These are phyloP conservation scores for Drosophila lutescens DNA, from an alignment of 2,888 invertebrate genomes.

Conservation along the genomic window DNA sequence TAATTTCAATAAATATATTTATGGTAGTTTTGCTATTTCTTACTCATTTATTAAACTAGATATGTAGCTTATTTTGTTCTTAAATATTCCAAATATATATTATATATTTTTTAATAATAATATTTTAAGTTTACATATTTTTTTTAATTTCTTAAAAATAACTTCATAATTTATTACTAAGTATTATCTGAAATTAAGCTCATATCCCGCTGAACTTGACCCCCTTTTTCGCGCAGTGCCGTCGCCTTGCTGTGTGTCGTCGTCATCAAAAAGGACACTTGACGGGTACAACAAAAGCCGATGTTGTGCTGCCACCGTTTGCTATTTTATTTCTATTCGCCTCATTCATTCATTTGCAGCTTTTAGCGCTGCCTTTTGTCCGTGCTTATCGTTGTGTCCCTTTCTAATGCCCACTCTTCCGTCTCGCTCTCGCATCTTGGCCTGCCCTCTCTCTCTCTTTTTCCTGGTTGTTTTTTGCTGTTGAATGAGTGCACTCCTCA, in stretches of 20 bases:
- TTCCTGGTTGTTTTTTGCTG: slow-evolving; percentile 2
- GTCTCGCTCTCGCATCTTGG: neutral
- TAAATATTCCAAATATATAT: too few relatives aligned
- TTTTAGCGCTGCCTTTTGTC: slow-evolving; percentile 61
- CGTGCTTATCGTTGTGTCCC: slow-evolving; percentile 27
- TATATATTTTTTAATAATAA: too few relatives aligned
- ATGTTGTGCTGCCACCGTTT: slow-evolving; percentile 60
- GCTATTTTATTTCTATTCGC: slow-evolving; percentile 75
- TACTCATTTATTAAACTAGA: too few relatives aligned
- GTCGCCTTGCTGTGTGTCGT: slow-evolving; percentile 32
- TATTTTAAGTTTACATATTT: too few relatives aligned
- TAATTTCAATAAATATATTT: too few relatives aligned
- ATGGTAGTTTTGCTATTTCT: too few relatives aligned
- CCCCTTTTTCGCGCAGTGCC: neutral
- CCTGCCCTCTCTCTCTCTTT: neutral
- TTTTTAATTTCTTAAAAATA: too few relatives aligned
- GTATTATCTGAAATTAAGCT: too few relatives aligned
- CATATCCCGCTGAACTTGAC: too few relatives aligned
- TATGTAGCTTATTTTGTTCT: too few relatives aligned
- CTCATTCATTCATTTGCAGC: slow-evolving; percentile 55
- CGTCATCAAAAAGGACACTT: slow-evolving; percentile 76
- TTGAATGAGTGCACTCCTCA: slow-evolving; percentile 49
- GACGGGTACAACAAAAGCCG: slow-evolving; percentile 75
- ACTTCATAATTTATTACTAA: too few relatives aligned
- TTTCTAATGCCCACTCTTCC: slow-evolving; percentile 7